A percentile compares a stretch with the other conserved stretches of the same genome.
These are phyloP conservation scores for Sisyra nigra DNA, from an alignment of 2,888 invertebrate species.

Conservation along the genomic window DNA sequence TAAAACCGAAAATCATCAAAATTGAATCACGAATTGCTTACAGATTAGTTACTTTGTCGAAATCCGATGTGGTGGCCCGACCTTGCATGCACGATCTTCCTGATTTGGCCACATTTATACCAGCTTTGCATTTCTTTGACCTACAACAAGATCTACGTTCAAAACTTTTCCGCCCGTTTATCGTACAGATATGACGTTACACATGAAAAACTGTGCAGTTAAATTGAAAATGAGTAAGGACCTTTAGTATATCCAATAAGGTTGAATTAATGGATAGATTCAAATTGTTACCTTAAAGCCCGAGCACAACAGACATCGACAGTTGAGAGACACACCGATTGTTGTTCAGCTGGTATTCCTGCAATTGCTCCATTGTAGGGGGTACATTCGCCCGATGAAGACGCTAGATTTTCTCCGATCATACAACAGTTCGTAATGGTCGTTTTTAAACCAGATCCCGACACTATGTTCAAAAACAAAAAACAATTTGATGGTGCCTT, in stretches of 20 bases:
- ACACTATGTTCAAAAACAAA: too few species aligned
- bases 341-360: conserved; percentile 36
- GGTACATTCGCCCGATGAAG: conserved; percentile 15
- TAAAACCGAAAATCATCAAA: conserved; percentile 12
- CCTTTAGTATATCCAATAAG: too few species aligned
- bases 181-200: too few species aligned
- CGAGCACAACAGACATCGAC: conserved; percentile 46
- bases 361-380: conserved; percentile 27
- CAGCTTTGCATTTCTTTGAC: background rate
- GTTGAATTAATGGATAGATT: too few species aligned
- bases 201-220: too few species aligned
- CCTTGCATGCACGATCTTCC: background rate
- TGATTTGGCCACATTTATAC: conserved; percentile 2
- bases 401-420: too few species aligned
- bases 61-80: background rate
- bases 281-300: conserved; percentile 31
- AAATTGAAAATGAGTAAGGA: too few species aligned
- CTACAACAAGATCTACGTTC: background rate
- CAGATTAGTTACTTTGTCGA: background rate
- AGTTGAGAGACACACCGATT: conserved; percentile 41
- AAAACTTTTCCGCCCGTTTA: background rate
- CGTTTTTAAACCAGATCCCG: too few species aligned
- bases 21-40: background rate
- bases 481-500: too few species aligned
- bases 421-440: too few species aligned